Evolutionary conservation across 2,113 vertebrate genomes (phyloP).

Genomic region (Menura novaehollandiae): DNA sequence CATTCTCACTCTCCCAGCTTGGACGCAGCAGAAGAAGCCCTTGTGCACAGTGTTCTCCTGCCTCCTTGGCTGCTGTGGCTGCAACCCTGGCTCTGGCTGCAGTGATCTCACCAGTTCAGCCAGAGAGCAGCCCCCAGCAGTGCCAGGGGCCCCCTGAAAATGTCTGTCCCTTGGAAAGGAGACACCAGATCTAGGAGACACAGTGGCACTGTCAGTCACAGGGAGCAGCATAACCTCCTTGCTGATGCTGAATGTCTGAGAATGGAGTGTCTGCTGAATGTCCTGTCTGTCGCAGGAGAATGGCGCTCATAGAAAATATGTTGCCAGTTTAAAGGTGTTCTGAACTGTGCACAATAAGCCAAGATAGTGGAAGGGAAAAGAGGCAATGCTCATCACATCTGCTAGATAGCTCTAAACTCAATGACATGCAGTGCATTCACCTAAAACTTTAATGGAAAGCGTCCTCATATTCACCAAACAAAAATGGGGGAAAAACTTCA

Average conservation of each 20-base stretch:
- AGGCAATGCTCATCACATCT: neutral
- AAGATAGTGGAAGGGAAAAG: neutral
- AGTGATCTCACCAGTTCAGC: neutral
- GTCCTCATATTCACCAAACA: neutral
- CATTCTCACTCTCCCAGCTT: neutral
- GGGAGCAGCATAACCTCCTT: neutral
- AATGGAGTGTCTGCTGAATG: too few species aligned
- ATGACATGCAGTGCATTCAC: neutral
- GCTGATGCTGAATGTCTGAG: too few species aligned
- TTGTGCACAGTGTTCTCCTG: rapidly evolving
- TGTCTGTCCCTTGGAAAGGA: neutral
- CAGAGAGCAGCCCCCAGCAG: neutral
- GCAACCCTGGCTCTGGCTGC: neutral
- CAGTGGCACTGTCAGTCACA: neutral
- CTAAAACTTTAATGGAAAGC: neutral
- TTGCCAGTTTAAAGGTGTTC: neutral
- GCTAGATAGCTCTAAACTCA: neutral
- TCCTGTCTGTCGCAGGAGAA: too few species aligned
- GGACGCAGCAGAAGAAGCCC: neutral
- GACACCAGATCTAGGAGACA: neutral
- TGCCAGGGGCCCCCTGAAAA: neutral
- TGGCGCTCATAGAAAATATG: neutral
- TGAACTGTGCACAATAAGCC: neutral
- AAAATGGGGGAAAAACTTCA: neutral
- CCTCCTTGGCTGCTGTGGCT: neutral